Evolutionary conservation across 2,888 invertebrate genomes (phyloP).

Genomic region (Brachyptera putata): DNA sequence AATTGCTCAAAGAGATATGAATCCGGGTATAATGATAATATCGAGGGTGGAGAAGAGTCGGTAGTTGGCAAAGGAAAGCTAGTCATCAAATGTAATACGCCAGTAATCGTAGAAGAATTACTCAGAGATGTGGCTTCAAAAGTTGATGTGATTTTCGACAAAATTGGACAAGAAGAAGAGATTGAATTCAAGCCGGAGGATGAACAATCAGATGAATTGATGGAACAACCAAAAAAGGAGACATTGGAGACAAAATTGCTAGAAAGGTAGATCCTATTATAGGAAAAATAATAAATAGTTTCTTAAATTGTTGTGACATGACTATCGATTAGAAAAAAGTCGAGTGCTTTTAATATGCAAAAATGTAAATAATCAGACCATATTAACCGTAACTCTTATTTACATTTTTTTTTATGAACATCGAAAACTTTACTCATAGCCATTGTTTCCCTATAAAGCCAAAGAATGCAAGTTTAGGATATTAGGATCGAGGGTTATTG

Average conservation of each 20-base stretch:
- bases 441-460: no score
- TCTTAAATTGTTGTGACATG: no score
- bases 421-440: no score
- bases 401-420: no score
- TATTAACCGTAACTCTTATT: no score
- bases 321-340: no score
- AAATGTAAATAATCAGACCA: no score
- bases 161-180: constrained; percentile 30
- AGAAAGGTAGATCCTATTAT: constrained; percentile 27
- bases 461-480: no score
- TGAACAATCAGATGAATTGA: neutral
- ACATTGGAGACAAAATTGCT: constrained; percentile 28
- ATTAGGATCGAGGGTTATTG: no score
- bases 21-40: constrained; percentile 6
- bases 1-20: constrained; percentile 5
- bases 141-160: constrained; percentile 46
- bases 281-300: neutral
- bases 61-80: constrained; percentile 33
- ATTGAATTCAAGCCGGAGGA: neutral
- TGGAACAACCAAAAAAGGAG: constrained; percentile 12
- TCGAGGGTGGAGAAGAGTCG: constrained; percentile 21
- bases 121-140: constrained; percentile 45
- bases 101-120: constrained; percentile 41
- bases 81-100: constrained; percentile 41
- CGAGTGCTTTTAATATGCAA: no score